phyloP scores from a whole-genome alignment of 2,113 vertebrate genomes.

The Equus quagga region DNA sequence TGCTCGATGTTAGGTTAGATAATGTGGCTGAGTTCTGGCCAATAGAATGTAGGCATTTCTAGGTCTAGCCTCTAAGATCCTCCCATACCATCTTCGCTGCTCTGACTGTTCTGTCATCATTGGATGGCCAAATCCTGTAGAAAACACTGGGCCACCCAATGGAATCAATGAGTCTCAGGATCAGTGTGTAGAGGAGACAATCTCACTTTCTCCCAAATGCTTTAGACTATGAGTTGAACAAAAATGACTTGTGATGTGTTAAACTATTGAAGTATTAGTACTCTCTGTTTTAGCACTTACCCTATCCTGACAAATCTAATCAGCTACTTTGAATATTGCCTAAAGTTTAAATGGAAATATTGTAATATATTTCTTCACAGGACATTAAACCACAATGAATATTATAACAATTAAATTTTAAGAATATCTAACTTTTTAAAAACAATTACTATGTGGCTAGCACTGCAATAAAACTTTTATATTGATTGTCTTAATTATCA shows the following conservation, averaged over 20 bases:
- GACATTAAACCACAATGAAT: background rate
- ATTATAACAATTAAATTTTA: background rate
- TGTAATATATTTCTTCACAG: background rate
- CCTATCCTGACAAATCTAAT: background rate
- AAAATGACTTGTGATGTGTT: background rate
- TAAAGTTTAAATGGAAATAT: background rate
- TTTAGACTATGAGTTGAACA: background rate
- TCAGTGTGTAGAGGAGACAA: background rate
- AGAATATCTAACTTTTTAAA: background rate
- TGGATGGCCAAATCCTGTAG: background rate
- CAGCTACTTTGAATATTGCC: background rate
- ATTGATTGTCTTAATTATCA: background rate
- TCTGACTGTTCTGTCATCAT: background rate
- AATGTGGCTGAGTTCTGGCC: background rate
- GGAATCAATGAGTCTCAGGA: background rate
- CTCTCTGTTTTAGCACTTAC: background rate
- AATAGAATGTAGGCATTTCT: background rate
- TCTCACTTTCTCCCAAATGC: background rate
- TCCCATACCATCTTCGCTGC: background rate
- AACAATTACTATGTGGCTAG: background rate
- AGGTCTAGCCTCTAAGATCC: background rate
- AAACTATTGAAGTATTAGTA: background rate
- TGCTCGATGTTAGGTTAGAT: background rate
- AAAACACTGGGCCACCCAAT: background rate
- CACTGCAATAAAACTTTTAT: background rate